Percentiles rank a stretch among this genome's conserved stretches.
Conservation (phyloP, 1,140 invertebrate species). For the Pemphigus obesinymphae region DNA sequence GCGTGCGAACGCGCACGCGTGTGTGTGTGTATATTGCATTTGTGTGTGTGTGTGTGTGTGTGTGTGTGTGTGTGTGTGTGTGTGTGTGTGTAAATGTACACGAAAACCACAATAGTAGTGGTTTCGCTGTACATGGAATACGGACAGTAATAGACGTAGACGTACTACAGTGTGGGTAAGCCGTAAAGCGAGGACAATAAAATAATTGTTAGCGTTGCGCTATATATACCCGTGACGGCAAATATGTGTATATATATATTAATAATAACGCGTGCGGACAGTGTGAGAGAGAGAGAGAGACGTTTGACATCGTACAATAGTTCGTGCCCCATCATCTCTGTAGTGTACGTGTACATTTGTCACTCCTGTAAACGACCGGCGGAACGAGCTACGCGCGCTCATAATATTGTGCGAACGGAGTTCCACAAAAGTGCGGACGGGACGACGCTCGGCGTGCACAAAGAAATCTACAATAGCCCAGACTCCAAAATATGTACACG, state of each 20-base stretch:
- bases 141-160: no score
- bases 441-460: no score
- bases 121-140: no score
- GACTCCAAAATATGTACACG: no score
- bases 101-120: neutral
- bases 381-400: neutral
- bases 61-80: neutral
- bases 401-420: no score
- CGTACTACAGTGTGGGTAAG: neutral
- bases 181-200: neutral
- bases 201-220: neutral
- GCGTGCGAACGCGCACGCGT: neutral
- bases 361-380: neutral
- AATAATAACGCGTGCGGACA: neutral
- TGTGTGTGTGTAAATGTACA: neutral
- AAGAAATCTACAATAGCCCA: no score
- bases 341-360: neutral
- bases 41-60: neutral
- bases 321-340: no score
- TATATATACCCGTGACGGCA: neutral
- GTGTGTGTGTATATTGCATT: neutral
- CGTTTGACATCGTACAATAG: neutral
- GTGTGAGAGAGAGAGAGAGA: neutral
- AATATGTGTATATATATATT: neutral
- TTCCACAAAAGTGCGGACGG: neutral